phyloP scores from a whole-genome alignment of 2,113 vertebrate genomes.

The Odontophorus gujanensis region DNA sequence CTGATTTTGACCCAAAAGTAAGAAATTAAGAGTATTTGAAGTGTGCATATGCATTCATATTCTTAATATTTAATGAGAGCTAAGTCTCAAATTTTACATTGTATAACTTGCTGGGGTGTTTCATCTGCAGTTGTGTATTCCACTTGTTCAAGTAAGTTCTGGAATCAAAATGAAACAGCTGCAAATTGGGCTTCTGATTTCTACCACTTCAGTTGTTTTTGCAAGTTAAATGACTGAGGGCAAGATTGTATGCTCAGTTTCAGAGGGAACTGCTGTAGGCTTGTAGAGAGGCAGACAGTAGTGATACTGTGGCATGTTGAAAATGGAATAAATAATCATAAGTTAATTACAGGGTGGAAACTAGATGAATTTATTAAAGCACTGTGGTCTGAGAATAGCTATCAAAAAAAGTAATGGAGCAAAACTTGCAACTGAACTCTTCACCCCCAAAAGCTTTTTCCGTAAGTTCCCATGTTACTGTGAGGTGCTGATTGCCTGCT shows the following conservation, averaged over 20 bases:
- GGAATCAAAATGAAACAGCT: background rate
- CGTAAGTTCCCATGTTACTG: background rate
- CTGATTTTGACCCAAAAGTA: constrained; percentile 97
- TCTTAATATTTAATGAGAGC: background rate
- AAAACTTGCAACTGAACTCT: background rate
- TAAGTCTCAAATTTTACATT: background rate
- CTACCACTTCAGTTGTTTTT: background rate
- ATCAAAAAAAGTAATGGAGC: background rate
- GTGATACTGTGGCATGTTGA: background rate
- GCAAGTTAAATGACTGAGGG: background rate
- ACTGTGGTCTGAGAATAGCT: background rate
- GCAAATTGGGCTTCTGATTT: background rate
- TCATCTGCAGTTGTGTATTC: background rate
- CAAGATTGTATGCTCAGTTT: background rate
- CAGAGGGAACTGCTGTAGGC: background rate
- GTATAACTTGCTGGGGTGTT: background rate
- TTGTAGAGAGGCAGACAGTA: background rate
- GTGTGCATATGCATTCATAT: background rate
- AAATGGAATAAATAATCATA: background rate
- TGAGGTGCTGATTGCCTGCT: background rate
- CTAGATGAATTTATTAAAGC: background rate
- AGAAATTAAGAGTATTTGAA: constrained; percentile 37
- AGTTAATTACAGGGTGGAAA: background rate
- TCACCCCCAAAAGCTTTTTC: fast-evolving
- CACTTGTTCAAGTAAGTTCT: background rate